These are phyloP conservation scores for Spilosoma lubricipeda DNA, from an alignment of 2,888 invertebrate genomes.

Conservation along the genomic window DNA sequence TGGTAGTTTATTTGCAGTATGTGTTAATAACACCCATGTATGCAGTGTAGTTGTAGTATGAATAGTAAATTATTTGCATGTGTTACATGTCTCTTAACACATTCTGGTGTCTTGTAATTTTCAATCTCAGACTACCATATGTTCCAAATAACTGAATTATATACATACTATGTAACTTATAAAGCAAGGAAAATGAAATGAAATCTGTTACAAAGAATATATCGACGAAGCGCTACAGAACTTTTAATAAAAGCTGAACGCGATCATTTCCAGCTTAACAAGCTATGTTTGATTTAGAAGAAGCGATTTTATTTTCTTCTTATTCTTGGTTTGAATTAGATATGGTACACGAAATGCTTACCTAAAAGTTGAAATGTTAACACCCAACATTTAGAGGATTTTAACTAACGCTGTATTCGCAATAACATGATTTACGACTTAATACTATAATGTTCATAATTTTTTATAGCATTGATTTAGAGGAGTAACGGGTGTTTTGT, in stretches of 20 bases:
- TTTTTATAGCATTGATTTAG: neutral
- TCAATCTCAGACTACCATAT: neutral
- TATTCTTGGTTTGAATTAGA: conserved; percentile 19
- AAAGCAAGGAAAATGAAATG: neutral
- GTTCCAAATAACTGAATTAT: neutral
- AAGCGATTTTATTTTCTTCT: conserved; percentile 22
- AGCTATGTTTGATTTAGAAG: conserved; percentile 25
- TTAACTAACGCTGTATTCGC: neutral
- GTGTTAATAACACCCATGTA: no score
- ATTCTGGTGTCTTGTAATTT: no score
- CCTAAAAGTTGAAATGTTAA: neutral
- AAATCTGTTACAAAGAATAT: conserved; percentile 12
- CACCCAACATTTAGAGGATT: neutral
- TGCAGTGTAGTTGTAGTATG: no score
- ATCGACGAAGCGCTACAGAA: conserved; percentile 16
- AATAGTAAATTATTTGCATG: no score
- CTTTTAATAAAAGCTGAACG: conserved; percentile 28
- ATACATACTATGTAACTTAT: no score
- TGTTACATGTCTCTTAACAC: no score
- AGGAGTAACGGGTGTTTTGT: no score
- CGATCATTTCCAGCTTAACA: conserved; percentile 36
- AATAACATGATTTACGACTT: neutral
- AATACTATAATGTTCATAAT: neutral
- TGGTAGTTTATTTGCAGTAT: no score
- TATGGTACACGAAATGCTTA: neutral